A percentile compares a stretch with the other conserved stretches of the same genome.
Evolutionary conservation across 2,113 vertebrate species (phyloP).

Genomic region (Lophura nycthemera): DNA sequence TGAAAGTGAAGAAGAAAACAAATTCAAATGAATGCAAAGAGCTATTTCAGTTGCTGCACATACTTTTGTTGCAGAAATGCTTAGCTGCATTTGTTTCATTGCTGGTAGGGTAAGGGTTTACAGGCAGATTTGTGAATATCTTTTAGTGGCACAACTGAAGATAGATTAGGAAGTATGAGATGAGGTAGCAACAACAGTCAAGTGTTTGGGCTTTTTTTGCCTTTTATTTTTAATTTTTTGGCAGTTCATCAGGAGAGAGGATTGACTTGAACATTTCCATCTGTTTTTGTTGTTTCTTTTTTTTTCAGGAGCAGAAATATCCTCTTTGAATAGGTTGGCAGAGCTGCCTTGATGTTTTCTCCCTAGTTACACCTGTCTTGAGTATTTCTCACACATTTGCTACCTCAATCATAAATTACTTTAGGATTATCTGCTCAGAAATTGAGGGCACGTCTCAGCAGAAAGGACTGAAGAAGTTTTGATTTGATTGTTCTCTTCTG

Average conservation of each 20-base stretch:
- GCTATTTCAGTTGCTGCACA: background rate
- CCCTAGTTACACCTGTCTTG: background rate
- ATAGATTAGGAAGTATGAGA: constrained; percentile 9
- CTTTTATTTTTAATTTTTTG: background rate
- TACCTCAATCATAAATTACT: background rate
- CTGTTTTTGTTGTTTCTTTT: background rate
- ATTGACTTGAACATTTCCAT: background rate
- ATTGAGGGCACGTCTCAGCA: constrained; percentile 1
- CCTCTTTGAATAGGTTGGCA: background rate
- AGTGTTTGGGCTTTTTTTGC: background rate
- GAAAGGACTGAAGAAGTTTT: background rate
- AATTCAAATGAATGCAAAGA: background rate
- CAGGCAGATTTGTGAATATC: background rate
- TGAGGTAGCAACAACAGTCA: background rate
- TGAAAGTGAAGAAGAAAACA: background rate
- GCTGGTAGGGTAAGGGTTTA: background rate
- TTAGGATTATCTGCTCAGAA: background rate
- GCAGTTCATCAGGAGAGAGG: background rate
- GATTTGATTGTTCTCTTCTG: constrained; percentile 7
- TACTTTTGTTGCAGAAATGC: background rate
- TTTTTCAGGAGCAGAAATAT: background rate
- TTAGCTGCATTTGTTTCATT: background rate
- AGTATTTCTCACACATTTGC: background rate
- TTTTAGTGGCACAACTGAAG: background rate
- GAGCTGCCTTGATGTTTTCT: background rate